phyloP scores from a whole-genome alignment of 1,140 invertebrate genomes.

The Lerema accius region DNA sequence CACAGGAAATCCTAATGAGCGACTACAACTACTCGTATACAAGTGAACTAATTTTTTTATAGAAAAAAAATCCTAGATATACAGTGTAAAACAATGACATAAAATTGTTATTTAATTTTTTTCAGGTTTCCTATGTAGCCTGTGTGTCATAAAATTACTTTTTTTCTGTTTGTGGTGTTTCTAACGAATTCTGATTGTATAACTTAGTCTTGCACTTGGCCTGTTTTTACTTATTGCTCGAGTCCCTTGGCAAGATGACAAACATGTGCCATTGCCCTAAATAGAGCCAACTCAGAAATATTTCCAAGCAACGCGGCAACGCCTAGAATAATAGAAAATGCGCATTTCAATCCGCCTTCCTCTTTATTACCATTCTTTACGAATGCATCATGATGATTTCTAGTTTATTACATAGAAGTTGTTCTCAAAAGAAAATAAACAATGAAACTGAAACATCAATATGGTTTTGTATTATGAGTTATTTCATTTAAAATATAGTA shows the following conservation, averaged over 20 bases:
- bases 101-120: too few species aligned
- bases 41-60: too few species aligned
- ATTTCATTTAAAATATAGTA: too few species aligned
- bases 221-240: not conserved
- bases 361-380: not conserved
- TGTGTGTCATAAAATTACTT: too few species aligned
- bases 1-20: too few species aligned
- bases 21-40: too few species aligned
- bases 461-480: too few species aligned
- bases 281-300: conserved; percentile 2
- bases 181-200: not conserved
- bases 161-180: not conserved
- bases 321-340: conserved; percentile 2
- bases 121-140: too few species aligned
- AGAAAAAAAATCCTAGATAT: too few species aligned
- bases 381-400: not conserved
- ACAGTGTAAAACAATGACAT: too few species aligned
- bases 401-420: not conserved
- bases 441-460: not conserved
- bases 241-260: not conserved
- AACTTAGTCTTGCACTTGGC: conserved; percentile 1
- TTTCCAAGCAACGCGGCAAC: conserved; percentile 3
- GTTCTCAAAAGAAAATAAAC: not conserved
- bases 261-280: conserved; percentile 5
- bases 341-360: conserved; percentile 1